Conservation (phyloP, 2,113 vertebrate species). For the Cynopterus brachyotis region DNA sequence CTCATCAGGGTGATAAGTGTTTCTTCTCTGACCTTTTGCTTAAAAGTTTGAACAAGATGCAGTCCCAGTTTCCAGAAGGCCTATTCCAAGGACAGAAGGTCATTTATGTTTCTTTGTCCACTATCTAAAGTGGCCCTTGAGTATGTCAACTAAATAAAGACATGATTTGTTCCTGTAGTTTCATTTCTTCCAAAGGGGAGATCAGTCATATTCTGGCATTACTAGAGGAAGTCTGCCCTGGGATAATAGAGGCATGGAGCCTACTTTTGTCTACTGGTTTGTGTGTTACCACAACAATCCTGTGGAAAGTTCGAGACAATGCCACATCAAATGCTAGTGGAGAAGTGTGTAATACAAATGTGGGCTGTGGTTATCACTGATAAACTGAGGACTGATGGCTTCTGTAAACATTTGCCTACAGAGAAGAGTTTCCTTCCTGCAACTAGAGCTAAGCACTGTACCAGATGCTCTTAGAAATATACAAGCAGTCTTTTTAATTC, state of each 20-base stretch:
- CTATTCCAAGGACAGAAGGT: background rate
- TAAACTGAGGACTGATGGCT: background rate
- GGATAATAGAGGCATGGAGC: background rate
- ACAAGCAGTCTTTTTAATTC: background rate
- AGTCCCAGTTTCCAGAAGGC: background rate
- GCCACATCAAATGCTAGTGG: background rate
- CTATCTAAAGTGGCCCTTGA: background rate
- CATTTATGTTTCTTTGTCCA: constrained; percentile 10
- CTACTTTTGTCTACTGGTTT: background rate
- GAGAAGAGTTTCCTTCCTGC: background rate
- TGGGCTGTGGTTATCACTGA: background rate
- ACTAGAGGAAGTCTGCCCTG: background rate
- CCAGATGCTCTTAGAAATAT: background rate
- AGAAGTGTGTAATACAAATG: background rate
- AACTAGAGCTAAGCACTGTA: background rate
- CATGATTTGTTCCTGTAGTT: background rate
- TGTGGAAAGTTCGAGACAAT: background rate
- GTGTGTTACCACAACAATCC: background rate
- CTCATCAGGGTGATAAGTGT: background rate
- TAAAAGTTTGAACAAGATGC: background rate
- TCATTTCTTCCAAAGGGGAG: background rate
- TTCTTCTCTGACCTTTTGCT: background rate
- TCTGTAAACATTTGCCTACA: background rate
- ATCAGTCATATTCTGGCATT: background rate
- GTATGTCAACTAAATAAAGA: background rate